Conservation (phyloP, 2,888 invertebrate species). For the Cheilosia impressa region DNA sequence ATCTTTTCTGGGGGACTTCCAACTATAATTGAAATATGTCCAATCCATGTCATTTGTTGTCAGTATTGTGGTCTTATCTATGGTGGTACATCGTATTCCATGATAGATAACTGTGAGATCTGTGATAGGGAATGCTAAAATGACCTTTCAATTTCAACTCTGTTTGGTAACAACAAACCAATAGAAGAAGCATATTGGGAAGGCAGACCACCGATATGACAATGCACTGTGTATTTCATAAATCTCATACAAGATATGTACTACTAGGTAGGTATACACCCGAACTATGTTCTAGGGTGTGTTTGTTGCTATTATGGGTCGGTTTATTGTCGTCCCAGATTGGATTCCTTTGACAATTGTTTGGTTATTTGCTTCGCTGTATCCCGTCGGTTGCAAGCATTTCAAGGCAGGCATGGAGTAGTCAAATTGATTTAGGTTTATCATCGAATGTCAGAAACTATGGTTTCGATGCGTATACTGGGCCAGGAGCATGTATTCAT, state of each 20-base stretch:
- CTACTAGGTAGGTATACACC: not conserved
- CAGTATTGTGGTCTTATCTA: constrained; percentile 16
- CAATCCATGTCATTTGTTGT: constrained; percentile 27
- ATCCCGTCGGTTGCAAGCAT: constrained; percentile 8
- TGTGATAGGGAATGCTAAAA: constrained; percentile 1
- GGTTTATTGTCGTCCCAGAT: constrained; percentile 9
- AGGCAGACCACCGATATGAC: not conserved
- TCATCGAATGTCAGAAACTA: not conserved
- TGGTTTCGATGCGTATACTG: constrained; percentile 6
- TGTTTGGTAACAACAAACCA: not conserved
- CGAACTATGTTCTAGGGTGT: not conserved
- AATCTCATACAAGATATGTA: not conserved
- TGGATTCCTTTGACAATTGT: constrained; percentile 25
- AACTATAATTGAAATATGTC: constrained; percentile 31
- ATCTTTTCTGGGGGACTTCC: not conserved
- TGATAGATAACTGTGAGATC: not conserved
- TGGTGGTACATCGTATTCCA: constrained; percentile 2
- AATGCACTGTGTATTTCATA: not conserved
- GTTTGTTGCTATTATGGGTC: constrained; percentile 4
- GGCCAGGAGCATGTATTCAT: not conserved
- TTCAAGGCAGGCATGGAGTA: not conserved
- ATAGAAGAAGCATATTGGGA: not conserved
- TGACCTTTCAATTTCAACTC: constrained; percentile 15
- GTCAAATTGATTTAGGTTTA: constrained; percentile 10
- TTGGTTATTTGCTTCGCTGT: constrained; percentile 31